Percentiles rank a stretch among this genome's conserved stretches.
Conservation (phyloP, 2,113 vertebrate species). For the Synchiropus splendidus region DNA sequence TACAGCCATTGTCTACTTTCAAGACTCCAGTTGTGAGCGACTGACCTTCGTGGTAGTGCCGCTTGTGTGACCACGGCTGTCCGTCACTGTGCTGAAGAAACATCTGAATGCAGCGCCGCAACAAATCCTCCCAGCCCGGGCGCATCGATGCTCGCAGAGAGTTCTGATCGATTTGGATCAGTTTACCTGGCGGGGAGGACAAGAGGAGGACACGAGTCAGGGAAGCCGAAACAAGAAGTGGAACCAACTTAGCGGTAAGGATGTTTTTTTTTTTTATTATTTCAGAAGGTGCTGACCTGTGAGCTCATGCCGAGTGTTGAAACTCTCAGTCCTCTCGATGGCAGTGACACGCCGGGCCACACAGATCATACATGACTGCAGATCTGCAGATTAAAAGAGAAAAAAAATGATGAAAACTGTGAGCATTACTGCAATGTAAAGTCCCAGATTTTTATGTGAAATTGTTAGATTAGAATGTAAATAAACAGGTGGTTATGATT, state of each 20-base stretch:
- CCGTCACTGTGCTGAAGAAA: slow-evolving; percentile 93
- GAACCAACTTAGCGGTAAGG: no score
- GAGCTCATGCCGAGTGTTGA: slow-evolving; percentile 92
- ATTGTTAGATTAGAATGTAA: neutral
- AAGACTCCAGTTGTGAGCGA: no score
- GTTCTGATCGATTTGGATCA: slow-evolving; percentile 93
- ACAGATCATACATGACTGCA: slow-evolving; percentile 98
- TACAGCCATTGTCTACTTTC: no score
- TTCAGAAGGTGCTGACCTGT: slow-evolving; percentile 72
- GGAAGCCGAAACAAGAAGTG: neutral
- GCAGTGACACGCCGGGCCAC: slow-evolving; percentile 85
- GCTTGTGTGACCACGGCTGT: slow-evolving; percentile 92
- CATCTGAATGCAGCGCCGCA: slow-evolving; percentile 90
- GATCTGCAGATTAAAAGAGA: slow-evolving; percentile 66
- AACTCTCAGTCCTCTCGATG: slow-evolving; percentile 87
- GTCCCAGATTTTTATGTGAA: no score
- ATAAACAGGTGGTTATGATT: neutral
- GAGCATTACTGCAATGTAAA: neutral
- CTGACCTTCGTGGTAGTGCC: slow-evolving; percentile 93
- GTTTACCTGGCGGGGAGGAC: slow-evolving; percentile 74
- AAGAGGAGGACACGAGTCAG: neutral
- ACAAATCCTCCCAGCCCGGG: slow-evolving; percentile 90
- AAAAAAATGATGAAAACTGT: neutral
- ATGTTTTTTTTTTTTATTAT: slow-evolving; percentile 5
- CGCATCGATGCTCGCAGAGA: slow-evolving; percentile 89